These are phyloP conservation scores for Rhabdornis inornatus DNA, from an alignment of 2,113 vertebrate genomes.

Conservation along the genomic window DNA sequence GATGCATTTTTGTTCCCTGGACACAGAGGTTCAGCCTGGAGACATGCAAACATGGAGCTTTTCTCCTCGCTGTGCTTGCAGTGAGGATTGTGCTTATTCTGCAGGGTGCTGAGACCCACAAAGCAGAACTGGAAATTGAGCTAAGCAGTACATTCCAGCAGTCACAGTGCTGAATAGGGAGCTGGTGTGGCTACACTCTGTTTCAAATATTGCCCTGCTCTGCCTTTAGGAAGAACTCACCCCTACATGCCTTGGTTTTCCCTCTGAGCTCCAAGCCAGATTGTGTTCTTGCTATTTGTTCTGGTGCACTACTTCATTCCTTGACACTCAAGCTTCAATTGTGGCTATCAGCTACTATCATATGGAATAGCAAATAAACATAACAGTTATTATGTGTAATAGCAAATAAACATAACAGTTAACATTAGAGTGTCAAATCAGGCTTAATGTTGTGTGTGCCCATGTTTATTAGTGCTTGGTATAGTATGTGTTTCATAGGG, in stretches of 20 bases:
- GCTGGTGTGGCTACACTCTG: rapidly evolving
- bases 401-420: background rate
- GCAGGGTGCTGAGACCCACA: background rate
- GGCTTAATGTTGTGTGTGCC: background rate
- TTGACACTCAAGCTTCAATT: background rate
- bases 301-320: background rate
- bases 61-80: background rate
- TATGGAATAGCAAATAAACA: background rate
- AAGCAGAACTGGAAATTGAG: background rate
- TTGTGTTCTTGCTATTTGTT: background rate
- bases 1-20: background rate
- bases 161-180: background rate
- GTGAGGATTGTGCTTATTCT: background rate
- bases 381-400: background rate
- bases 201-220: background rate
- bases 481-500: background rate
- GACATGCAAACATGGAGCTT: background rate
- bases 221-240: background rate
- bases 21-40: slow-evolving; percentile 14
- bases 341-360: background rate
- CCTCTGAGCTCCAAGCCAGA: background rate
- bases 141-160: background rate
- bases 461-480: background rate
- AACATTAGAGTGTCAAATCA: background rate
- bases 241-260: background rate